Evolutionary conservation across 2,888 invertebrate species (phyloP).

Genomic region (Phragmatobia fuliginosa): DNA sequence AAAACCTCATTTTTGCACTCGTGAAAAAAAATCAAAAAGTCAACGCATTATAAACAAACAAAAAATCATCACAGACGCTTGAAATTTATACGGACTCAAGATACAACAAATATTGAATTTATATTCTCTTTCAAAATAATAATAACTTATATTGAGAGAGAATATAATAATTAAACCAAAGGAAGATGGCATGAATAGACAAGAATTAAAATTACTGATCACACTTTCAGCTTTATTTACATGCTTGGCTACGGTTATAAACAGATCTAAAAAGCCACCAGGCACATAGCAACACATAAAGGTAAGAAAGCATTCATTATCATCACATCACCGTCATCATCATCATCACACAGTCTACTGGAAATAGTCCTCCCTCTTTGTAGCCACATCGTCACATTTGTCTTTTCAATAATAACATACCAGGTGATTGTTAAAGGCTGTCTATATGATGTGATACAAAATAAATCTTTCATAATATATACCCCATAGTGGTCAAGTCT

Average conservation of each 20-base stretch:
- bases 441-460: too few relatives aligned
- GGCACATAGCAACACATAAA: slow-evolving; percentile 49
- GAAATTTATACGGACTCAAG: neutral
- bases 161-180: slow-evolving; percentile 8
- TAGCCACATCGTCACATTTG: too few relatives aligned
- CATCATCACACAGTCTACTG: neutral
- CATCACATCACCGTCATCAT: neutral
- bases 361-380: neutral
- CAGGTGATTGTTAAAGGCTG: too few relatives aligned
- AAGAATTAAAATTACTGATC: slow-evolving; percentile 62
- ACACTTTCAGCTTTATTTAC: slow-evolving; percentile 64
- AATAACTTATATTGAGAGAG: neutral
- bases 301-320: slow-evolving; percentile 43
- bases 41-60: neutral
- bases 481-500: neutral
- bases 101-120: neutral
- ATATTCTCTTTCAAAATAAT: slow-evolving; percentile 16
- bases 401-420: too few relatives aligned
- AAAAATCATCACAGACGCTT: neutral
- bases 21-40: neutral
- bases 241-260: slow-evolving; percentile 63
- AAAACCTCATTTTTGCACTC: neutral
- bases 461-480: neutral
- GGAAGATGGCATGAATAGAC: slow-evolving; percentile 67
- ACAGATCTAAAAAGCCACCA: slow-evolving; percentile 50